phyloP scores from a whole-genome alignment of 2,888 invertebrate genomes.

The Nowickia ferox region DNA sequence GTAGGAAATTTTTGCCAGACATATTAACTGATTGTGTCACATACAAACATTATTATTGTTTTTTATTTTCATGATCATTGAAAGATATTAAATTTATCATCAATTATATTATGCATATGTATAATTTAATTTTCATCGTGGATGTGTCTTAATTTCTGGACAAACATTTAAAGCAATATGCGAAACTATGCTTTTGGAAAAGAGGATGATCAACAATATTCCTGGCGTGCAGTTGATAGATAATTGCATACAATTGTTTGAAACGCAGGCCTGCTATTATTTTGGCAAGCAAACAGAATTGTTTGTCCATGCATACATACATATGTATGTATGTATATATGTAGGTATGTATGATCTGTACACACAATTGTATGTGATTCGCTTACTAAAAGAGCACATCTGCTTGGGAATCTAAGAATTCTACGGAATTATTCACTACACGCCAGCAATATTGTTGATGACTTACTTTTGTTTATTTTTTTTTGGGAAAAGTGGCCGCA shows the following conservation, averaged over 20 bases:
- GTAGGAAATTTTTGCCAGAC: constrained; percentile 83
- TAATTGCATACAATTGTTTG: neutral
- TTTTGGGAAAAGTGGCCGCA: too few species aligned
- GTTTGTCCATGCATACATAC: neutral
- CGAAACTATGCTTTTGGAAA: too few species aligned
- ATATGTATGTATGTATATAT: neutral
- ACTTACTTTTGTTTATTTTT: too few species aligned
- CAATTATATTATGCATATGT: too few species aligned
- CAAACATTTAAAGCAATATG: neutral
- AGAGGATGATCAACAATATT: too few species aligned
- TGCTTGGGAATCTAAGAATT: too few species aligned
- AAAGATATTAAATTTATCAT: too few species aligned
- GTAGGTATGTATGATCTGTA: neutral
- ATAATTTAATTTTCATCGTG: neutral
- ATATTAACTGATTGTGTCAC: constrained; percentile 45
- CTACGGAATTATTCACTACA: too few species aligned
- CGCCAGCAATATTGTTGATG: too few species aligned
- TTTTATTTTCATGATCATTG: too few species aligned
- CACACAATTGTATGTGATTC: neutral
- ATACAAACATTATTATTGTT: neutral
- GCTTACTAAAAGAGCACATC: too few species aligned
- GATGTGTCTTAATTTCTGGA: neutral
- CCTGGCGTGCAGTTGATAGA: too few species aligned
- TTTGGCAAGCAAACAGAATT: neutral
- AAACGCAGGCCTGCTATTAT: neutral